Evolutionary conservation across 2,797 vertebrate species (phyloP).

Genomic region (Halcyon badia): DNA sequence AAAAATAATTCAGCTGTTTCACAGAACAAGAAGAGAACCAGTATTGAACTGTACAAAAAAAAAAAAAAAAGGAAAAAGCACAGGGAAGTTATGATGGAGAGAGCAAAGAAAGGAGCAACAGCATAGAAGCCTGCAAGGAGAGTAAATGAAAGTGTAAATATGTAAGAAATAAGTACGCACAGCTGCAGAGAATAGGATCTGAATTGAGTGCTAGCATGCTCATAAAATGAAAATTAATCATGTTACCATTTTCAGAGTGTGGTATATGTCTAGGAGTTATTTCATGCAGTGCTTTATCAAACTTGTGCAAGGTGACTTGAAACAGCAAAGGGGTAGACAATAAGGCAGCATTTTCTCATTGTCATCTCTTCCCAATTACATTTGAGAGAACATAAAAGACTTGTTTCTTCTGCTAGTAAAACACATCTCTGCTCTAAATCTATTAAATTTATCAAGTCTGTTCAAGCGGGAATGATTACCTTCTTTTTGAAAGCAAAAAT

Average conservation of each 20-base stretch:
- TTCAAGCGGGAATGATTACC: background rate
- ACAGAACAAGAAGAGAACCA: background rate
- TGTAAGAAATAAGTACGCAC: background rate
- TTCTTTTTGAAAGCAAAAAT: background rate
- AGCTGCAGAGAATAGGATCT: background rate
- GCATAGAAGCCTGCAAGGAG: background rate
- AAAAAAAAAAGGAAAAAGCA: background rate
- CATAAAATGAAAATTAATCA: constrained; percentile 11
- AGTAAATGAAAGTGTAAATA: background rate
- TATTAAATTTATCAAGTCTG: background rate
- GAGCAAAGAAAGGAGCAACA: background rate
- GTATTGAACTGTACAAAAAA: background rate
- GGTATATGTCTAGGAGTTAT: background rate
- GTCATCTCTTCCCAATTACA: constrained; percentile 14
- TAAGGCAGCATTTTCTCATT: background rate
- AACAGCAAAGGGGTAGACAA: background rate
- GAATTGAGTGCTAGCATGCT: background rate
- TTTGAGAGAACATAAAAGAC: constrained; percentile 6
- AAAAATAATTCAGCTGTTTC: background rate
- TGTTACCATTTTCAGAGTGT: background rate
- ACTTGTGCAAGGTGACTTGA: constrained; percentile 2
- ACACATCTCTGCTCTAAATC: background rate
- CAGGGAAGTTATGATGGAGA: background rate
- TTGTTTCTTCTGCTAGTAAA: background rate
- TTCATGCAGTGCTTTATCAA: background rate